Conservation (phyloP, 2,113 vertebrate species). For the Engraulis encrasicolus region DNA sequence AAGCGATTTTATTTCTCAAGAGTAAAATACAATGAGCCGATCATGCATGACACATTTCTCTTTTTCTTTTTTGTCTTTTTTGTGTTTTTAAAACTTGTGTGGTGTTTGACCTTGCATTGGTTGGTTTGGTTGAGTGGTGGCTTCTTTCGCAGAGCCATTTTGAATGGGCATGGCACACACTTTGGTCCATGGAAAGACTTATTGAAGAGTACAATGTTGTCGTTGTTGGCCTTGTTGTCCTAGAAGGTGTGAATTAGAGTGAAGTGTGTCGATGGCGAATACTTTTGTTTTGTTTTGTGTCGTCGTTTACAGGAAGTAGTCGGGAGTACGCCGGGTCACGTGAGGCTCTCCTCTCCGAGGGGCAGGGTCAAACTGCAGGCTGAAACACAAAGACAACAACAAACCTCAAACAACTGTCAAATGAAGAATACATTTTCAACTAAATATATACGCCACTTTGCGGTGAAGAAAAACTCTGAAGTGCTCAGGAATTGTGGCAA, state of each 20-base stretch:
- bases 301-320: slow-evolving; percentile 91
- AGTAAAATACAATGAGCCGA: slow-evolving; percentile 11
- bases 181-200: slow-evolving; percentile 82
- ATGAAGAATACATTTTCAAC: no score
- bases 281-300: slow-evolving; percentile 77
- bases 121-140: no score
- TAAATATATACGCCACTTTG: no score
- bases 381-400: slow-evolving; percentile 54
- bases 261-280: slow-evolving; percentile 54
- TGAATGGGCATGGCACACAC: slow-evolving; percentile 86
- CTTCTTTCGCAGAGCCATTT: slow-evolving; percentile 73
- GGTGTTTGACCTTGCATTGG: not conserved
- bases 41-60: not conserved
- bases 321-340: slow-evolving; percentile 82
- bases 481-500: no score
- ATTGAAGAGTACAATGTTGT: not conserved
- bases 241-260: slow-evolving; percentile 8
- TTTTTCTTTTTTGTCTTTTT: not conserved
- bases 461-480: no score
- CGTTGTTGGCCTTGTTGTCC: slow-evolving; percentile 8
- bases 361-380: slow-evolving; percentile 97
- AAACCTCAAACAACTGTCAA: not conserved
- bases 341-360: slow-evolving; percentile 95
- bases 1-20: not conserved
- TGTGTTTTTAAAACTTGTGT: no score